A percentile compares a stretch with the other conserved stretches of the same genome.
phyloP scores from a whole-genome alignment of 2,113 vertebrate genomes.

The Ceyx cyanopectus region DNA sequence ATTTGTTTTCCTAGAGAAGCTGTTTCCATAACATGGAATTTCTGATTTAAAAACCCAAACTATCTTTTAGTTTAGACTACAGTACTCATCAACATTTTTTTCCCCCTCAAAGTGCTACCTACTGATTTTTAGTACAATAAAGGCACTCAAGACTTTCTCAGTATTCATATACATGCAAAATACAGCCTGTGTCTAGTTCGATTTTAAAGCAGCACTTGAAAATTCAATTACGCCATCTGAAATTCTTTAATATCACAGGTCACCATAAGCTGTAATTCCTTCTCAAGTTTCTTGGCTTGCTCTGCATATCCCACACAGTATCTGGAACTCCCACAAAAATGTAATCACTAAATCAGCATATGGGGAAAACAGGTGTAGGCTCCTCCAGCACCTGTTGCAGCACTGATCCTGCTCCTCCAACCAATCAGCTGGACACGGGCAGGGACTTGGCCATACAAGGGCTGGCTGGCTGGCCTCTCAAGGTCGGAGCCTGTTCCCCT shows the following conservation, averaged over 20 bases:
- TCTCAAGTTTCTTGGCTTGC: slow-evolving; percentile 84
- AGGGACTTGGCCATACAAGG: slow-evolving; percentile 84
- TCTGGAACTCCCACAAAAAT: slow-evolving; percentile 80
- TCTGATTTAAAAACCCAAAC: background rate
- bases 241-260: slow-evolving; percentile 64
- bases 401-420: slow-evolving; percentile 7
- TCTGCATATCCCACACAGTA: slow-evolving; percentile 61
- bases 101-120: background rate
- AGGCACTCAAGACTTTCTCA: background rate
- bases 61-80: background rate
- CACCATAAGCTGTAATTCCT: slow-evolving; percentile 73
- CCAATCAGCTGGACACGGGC: slow-evolving; percentile 77
- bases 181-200: background rate
- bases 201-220: background rate
- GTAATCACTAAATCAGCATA: slow-evolving; percentile 81
- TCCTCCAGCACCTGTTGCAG: slow-evolving; percentile 80
- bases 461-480: slow-evolving; percentile 65
- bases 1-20: slow-evolving; percentile 62
- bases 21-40: background rate
- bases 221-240: background rate
- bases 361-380: slow-evolving; percentile 83
- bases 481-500: slow-evolving; percentile 76
- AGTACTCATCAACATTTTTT: background rate
- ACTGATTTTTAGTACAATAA: background rate
- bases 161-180: background rate